A percentile compares a stretch with the other conserved stretches of the same genome.
These are phyloP conservation scores for Drosophila tropicalis DNA, from an alignment of 1,140 invertebrate species.

Conservation along the genomic window DNA sequence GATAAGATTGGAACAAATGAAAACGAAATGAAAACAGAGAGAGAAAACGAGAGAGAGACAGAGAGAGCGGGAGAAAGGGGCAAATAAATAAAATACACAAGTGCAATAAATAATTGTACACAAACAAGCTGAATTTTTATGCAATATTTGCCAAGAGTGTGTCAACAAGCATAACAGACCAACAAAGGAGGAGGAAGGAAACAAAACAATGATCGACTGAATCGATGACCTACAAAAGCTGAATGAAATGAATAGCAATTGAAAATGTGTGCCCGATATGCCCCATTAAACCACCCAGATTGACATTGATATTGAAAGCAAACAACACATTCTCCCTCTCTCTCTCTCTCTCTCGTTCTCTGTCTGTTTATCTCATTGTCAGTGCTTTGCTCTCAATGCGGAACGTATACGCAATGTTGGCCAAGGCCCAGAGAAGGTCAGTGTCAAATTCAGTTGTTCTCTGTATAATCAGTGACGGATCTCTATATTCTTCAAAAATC, in stretches of 20 bases:
- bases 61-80: not conserved
- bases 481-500: not conserved
- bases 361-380: not conserved
- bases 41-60: conserved; percentile 14
- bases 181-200: not conserved
- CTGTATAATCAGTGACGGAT: conserved; percentile 1
- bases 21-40: conserved; percentile 14
- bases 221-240: not conserved
- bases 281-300: conserved; percentile 19
- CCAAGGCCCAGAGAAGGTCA: conserved; percentile 37
- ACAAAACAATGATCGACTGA: not conserved
- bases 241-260: not conserved
- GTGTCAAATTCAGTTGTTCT: conserved; percentile 24
- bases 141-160: conserved; percentile 8
- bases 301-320: conserved; percentile 73
- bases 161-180: conserved; percentile 5
- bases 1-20: conserved; percentile 33
- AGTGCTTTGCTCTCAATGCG: conserved; percentile 13
- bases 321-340: conserved; percentile 38
- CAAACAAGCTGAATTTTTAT: conserved; percentile 4
- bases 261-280: conserved; percentile 14
- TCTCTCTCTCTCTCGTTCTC: conserved; percentile 21
- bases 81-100: not conserved
- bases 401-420: conserved; percentile 57
- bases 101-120: conserved; percentile 3